Conservation (phyloP, 37 sponge, comb jelly and placozoan genomes). For the Lycopodina hypogea region DNA sequence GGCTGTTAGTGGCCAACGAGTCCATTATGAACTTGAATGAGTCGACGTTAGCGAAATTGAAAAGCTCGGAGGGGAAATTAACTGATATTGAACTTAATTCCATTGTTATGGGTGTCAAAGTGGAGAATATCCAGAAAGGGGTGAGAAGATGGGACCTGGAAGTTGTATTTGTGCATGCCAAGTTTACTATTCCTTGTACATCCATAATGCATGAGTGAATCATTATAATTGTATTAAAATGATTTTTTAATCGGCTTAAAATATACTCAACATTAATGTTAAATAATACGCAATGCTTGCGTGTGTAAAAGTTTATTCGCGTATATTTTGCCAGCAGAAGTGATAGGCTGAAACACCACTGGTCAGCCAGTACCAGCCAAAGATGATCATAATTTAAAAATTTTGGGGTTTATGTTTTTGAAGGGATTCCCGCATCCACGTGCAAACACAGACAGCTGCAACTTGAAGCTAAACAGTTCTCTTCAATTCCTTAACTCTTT, state of each 20-base stretch:
- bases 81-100: neutral
- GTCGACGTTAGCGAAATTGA: neutral
- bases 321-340: no score
- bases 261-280: no score
- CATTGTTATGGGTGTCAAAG: neutral
- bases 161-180: neutral
- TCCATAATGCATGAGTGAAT: neutral
- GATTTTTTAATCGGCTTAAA: no score
- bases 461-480: no score
- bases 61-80: no score
- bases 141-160: neutral
- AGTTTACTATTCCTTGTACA: neutral
- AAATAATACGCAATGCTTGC: no score
- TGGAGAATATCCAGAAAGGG: slow-evolving; percentile 20
- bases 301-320: no score
- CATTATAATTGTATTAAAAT: neutral
- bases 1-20: neutral
- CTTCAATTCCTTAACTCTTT: no score
- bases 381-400: neutral
- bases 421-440: no score
- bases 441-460: no score
- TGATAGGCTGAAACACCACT: no score
- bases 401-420: neutral
- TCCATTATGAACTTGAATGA: neutral
- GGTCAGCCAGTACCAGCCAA: neutral